Evolutionary conservation across 1,140 invertebrate genomes (phyloP), one percentile per base, ranked within the genome.

Genomic region (Harlomillsia oculata): DNA sequence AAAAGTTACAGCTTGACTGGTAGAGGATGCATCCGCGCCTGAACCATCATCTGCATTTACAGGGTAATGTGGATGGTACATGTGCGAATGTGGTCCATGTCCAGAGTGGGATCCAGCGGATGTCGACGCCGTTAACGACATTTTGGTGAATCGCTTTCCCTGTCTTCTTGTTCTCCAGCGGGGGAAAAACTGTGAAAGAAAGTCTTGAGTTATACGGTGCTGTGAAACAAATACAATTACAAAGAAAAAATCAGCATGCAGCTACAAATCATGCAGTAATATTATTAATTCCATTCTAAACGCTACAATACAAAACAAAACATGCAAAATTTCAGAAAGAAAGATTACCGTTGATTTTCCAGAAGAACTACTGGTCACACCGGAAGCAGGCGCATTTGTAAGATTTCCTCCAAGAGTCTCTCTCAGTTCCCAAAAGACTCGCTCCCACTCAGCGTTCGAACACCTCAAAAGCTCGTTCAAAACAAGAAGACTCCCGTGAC

Each of bases 381-480:
- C n/a, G n/a, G n/a, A 46, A 30, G 29, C 29, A 21, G 45, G 25
- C 5, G 45, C 8, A 13, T 30, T 32, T 18, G 45, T 14, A 13
- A 48, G 36, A 48, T 23, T 48, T 32, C 52, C 53, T 36, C 46
- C 55, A 23, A 55, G 36, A 14, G 51, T 60, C 23, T 50, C 45
- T 20, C 43, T 69, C 2, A 93, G 69, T n/a, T 78, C 74, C 49
- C 82, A 81, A 61, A 90, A 88, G 57, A 82, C 81, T 20, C 78
- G 77, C 69, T 93, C 95, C 82, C 91, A 94, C 41, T 82, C 78
- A 2, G 86, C 80, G 74, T 97, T 95, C 41, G 89, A 87, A 68
- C 90, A 94, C 59, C 94, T 75, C 2, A 99, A 74, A 0, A 99
- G 73, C 72, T 99, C 96, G 75, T 97, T 97, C 2, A 97, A 73